Evolutionary conservation across 1,140 invertebrate species (phyloP).

Genomic region (Plutomurus gul): DNA sequence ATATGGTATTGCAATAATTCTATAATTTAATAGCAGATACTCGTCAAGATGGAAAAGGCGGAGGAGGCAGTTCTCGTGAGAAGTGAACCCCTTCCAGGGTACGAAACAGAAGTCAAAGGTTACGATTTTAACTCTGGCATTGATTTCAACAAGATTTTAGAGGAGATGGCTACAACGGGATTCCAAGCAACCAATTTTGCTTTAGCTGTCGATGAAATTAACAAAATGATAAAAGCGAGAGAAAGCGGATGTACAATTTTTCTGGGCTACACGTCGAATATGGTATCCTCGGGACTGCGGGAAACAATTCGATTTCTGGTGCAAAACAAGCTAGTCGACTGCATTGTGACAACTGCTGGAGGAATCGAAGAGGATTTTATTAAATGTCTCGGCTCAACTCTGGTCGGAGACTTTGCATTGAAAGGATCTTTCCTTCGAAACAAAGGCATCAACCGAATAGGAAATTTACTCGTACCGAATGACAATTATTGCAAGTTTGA

Average conservation of each 20-base stretch:
- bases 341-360: conserved; percentile 95
- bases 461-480: conserved; percentile 97
- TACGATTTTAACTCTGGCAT: conserved; percentile 95
- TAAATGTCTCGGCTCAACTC: conserved; percentile 95
- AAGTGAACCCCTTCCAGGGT: conserved; percentile 13
- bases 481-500: conserved; percentile 98
- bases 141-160: conserved; percentile 81
- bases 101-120: conserved; percentile 58
- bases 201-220: conserved; percentile 85
- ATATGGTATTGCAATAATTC: background rate
- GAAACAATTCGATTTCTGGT: conserved; percentile 89
- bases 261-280: conserved; percentile 96
- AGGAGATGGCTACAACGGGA: conserved; percentile 79
- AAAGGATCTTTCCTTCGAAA: conserved; percentile 77
- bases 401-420: conserved; percentile 86
- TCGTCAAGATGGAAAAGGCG: background rate
- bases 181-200: conserved; percentile 98
- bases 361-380: conserved; percentile 99
- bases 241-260: conserved; percentile 88
- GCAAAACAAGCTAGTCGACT: conserved; percentile 91
- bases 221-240: conserved; percentile 75
- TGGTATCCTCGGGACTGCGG: conserved; percentile 91
- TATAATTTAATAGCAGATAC: too few relatives aligned
- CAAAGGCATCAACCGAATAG: conserved; percentile 94
- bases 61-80: conserved; percentile 16